These are phyloP conservation scores for Xestia xanthographa DNA, from an alignment of 2,888 invertebrate species.

Conservation along the genomic window DNA sequence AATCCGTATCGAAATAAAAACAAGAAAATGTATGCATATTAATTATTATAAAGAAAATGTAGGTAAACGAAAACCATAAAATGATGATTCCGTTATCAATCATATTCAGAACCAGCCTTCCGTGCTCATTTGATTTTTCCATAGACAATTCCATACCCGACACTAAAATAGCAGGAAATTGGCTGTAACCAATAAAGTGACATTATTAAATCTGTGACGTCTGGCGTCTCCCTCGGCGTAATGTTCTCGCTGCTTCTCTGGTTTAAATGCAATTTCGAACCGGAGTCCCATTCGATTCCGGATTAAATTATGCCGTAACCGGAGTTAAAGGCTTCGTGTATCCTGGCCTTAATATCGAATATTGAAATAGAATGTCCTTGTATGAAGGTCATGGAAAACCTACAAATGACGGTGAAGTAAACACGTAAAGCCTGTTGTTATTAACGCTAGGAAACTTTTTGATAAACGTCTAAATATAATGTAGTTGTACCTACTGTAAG, in stretches of 20 bases:
- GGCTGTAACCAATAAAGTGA: slow-evolving; percentile 7
- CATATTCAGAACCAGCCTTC: background rate
- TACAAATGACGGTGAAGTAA: background rate
- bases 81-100: background rate
- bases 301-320: slow-evolving; percentile 36
- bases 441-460: background rate
- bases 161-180: slow-evolving; percentile 15
- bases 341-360: slow-evolving; percentile 8
- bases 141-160: background rate
- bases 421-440: background rate
- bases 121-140: background rate
- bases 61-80: background rate
- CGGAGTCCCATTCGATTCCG: slow-evolving; percentile 3
- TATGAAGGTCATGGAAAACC: background rate
- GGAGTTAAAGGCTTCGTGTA: slow-evolving; percentile 24
- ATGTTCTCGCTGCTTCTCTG: slow-evolving; percentile 4
- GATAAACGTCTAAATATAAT: background rate
- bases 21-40: no score
- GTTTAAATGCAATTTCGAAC: slow-evolving; percentile 38
- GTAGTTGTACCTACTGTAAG: background rate
- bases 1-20: no score
- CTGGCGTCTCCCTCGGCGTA: background rate
- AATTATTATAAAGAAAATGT: background rate
- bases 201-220: slow-evolving; percentile 29
- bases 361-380: slow-evolving; percentile 3